phyloP scores from a whole-genome alignment of 2,888 invertebrate species.

The Drosophila flavopinicola region DNA sequence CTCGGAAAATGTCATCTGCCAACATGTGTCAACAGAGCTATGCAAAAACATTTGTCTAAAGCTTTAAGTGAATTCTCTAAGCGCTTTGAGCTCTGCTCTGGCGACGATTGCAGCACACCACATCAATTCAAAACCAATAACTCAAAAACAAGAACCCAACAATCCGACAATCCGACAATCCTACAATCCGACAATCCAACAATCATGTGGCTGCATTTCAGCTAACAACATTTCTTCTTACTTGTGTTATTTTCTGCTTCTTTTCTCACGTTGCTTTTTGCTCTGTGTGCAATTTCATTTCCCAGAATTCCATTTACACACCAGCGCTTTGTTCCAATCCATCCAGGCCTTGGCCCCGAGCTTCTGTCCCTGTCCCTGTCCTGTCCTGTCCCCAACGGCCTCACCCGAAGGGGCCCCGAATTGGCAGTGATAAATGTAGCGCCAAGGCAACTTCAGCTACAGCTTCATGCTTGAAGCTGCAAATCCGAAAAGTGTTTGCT shows the following conservation, averaged over 20 bases:
- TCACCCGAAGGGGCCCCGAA: conserved; percentile 45
- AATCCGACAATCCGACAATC: conserved; percentile 30
- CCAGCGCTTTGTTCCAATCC: conserved; percentile 59
- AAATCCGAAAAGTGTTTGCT: conserved; percentile 73
- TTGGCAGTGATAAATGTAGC: conserved; percentile 77
- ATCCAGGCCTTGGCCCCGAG: conserved; percentile 5
- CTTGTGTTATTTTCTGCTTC: conserved; percentile 5
- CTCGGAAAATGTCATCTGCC: conserved; percentile 38
- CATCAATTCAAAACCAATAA: conserved; percentile 77
- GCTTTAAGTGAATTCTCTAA: conserved; percentile 56
- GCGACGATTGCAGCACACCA: conserved; percentile 30
- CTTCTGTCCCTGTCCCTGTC: conserved; percentile 19
- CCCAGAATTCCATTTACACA: conserved; percentile 75
- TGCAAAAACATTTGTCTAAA: conserved; percentile 51
- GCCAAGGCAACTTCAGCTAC: conserved; percentile 39
- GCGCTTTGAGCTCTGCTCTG: conserved; percentile 37
- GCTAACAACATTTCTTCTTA: conserved; percentile 50
- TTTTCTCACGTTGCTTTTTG: conserved; percentile 26
- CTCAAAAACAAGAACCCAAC: conserved; percentile 68
- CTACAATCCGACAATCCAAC: conserved; percentile 27
- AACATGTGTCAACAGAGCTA: conserved; percentile 49
- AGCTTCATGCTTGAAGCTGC: conserved; percentile 51
- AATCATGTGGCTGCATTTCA: conserved; percentile 72
- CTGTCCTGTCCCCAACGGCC: no score
- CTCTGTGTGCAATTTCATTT: conserved; percentile 67